Evolutionary conservation across 2,797 vertebrate genomes (phyloP).

Genomic region (Arrhamphus sclerolepis): DNA sequence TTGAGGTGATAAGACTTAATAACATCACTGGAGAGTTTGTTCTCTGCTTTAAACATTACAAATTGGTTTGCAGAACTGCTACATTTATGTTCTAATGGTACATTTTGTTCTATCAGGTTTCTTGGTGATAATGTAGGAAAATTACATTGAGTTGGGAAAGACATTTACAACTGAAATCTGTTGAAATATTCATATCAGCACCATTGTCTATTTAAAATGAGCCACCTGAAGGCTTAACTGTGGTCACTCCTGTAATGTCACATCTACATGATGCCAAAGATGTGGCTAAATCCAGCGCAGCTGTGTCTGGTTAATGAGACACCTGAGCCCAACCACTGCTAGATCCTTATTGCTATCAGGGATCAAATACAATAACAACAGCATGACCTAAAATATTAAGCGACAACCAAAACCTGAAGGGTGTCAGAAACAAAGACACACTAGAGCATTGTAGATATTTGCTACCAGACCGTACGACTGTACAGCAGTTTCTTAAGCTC

Average conservation of each 20-base stretch:
- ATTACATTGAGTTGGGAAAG: not conserved
- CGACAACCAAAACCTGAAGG: not conserved
- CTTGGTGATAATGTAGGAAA: not conserved
- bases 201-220: no score
- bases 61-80: no score
- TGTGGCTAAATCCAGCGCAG: constrained; percentile 9
- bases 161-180: not conserved
- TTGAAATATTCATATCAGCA: not conserved
- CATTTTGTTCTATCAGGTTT: no score
- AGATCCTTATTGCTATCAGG: constrained; percentile 8
- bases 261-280: constrained; percentile 3
- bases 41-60: no score
- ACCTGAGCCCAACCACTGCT: constrained; percentile 27
- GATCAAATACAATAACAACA: constrained; percentile 19
- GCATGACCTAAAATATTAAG: constrained; percentile 11
- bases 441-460: constrained; percentile 2
- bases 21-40: no score
- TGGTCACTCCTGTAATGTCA: constrained; percentile 1
- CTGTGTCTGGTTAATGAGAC: constrained; percentile 31
- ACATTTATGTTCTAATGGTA: no score
- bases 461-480: not conserved
- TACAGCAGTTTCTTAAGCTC: constrained; percentile 17
- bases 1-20: no score
- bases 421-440: constrained; percentile 7
- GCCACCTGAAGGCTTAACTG: not conserved